These are phyloP conservation scores for Alcis repandata DNA, from an alignment of 2,888 invertebrate genomes.

Conservation along the genomic window DNA sequence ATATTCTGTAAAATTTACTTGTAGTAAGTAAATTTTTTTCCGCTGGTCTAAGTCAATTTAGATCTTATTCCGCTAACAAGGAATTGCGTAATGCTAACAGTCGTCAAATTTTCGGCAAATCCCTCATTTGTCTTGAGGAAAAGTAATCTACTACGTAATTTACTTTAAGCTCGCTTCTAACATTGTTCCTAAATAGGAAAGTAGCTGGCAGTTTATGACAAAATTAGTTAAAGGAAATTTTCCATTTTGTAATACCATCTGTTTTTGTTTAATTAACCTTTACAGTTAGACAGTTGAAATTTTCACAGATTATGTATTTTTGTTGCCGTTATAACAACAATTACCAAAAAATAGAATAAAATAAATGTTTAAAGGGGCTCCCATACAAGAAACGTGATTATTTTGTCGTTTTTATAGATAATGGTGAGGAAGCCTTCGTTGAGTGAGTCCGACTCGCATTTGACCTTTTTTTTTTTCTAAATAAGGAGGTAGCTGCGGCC, in stretches of 20 bases:
- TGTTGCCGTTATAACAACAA: too few species aligned
- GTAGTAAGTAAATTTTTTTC: neutral
- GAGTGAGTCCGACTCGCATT: too few species aligned
- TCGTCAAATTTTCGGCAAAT: conserved; percentile 4
- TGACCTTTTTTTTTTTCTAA: too few species aligned
- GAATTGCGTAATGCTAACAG: conserved; percentile 11
- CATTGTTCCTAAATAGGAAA: conserved; percentile 5
- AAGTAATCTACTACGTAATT: conserved; percentile 11
- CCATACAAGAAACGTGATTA: too few species aligned
- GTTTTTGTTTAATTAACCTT: too few species aligned
- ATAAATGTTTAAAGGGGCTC: too few species aligned
- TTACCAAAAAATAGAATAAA: too few species aligned
- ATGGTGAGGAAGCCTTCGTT: too few species aligned
- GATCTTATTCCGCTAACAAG: conserved; percentile 1
- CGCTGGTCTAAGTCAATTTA: neutral
- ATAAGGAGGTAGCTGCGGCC: neutral
- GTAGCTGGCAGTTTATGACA: neutral
- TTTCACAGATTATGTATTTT: too few species aligned
- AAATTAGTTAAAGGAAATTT: conserved; percentile 1
- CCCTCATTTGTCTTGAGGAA: conserved; percentile 10
- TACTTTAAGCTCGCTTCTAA: conserved; percentile 2
- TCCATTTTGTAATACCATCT: neutral
- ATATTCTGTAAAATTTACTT: too few species aligned
- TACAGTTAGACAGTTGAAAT: too few species aligned
- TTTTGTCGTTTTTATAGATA: too few species aligned